Evolutionary conservation across 1,140 invertebrate genomes (phyloP).

Genomic region (Campoletis sonorensis): DNA sequence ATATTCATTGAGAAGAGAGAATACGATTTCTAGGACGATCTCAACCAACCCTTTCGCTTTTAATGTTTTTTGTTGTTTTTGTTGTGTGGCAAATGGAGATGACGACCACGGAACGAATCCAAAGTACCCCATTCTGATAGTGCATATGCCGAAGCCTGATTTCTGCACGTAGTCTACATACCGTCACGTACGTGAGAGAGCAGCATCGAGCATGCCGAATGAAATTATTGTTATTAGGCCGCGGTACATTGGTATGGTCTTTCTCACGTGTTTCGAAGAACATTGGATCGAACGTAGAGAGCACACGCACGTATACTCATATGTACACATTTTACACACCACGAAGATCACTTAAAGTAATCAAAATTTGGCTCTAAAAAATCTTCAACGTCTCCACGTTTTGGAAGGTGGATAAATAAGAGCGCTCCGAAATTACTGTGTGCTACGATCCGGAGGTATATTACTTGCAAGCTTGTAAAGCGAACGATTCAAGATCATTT

Average conservation of each 20-base stretch:
- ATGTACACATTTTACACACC: background rate
- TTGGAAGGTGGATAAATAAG: too few relatives aligned
- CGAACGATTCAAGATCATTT: too few relatives aligned
- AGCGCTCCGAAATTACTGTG: too few relatives aligned
- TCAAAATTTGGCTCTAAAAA: too few relatives aligned
- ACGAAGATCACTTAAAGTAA: background rate
- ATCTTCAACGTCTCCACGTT: too few relatives aligned
- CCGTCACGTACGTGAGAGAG: conserved; percentile 1
- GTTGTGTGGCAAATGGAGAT: background rate
- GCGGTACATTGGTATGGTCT: conserved; percentile 3
- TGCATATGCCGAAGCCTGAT: background rate
- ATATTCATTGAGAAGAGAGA: background rate
- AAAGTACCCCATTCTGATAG: background rate
- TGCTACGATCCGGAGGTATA: too few relatives aligned
- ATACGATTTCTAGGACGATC: conserved; percentile 6
- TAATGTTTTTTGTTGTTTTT: background rate
- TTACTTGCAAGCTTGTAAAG: too few relatives aligned
- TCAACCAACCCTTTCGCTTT: background rate
- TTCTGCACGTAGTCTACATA: conserved; percentile 7
- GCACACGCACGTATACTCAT: background rate
- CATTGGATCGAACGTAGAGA: background rate
- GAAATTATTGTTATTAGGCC: conserved; percentile 8
- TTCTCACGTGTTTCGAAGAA: conserved; percentile 3
- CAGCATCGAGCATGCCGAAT: background rate
- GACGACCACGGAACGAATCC: background rate